A percentile compares a stretch with the other conserved stretches of the same genome.
These are phyloP conservation scores for Lasioglossum pauxillum DNA, from an alignment of 2,888 invertebrate species.

Conservation along the genomic window DNA sequence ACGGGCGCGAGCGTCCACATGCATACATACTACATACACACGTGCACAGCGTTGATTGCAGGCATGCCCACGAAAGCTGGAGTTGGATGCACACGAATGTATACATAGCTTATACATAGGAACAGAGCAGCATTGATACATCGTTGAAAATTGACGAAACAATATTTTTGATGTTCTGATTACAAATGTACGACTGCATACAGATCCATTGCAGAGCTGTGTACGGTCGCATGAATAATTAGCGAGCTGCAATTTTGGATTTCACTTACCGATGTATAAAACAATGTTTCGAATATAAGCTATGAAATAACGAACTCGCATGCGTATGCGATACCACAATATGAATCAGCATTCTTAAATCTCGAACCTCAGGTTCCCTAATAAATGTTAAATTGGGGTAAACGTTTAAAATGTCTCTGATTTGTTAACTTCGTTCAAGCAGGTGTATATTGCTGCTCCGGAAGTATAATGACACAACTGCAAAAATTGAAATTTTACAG, in stretches of 20 bases:
- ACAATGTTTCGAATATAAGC: slow-evolving; percentile 35
- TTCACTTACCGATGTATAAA: slow-evolving; percentile 12
- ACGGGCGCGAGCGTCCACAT: neutral
- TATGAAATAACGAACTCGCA: slow-evolving; percentile 5
- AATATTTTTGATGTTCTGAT: slow-evolving; percentile 18
- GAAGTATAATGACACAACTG: too few relatives aligned
- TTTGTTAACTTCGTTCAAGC: neutral
- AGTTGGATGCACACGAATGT: slow-evolving; percentile 6
- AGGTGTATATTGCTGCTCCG: neutral
- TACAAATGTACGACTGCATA: neutral
- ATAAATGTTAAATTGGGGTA: neutral
- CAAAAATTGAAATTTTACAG: too few relatives aligned
- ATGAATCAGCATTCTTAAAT: neutral
- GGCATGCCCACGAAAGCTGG: neutral
- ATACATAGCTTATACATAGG: neutral
- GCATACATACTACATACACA: neutral
- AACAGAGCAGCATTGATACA: neutral
- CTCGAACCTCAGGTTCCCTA: neutral
- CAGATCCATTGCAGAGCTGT: neutral
- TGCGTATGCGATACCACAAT: neutral
- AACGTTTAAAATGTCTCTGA: neutral
- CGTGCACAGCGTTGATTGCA: slow-evolving; percentile 12
- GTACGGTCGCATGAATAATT: slow-evolving; percentile 31
- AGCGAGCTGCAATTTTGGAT: slow-evolving; percentile 15
- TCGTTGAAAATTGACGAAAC: slow-evolving; percentile 35